Evolutionary conservation across 2,797 vertebrate genomes (phyloP).

Genomic region (Ispidina picta): DNA sequence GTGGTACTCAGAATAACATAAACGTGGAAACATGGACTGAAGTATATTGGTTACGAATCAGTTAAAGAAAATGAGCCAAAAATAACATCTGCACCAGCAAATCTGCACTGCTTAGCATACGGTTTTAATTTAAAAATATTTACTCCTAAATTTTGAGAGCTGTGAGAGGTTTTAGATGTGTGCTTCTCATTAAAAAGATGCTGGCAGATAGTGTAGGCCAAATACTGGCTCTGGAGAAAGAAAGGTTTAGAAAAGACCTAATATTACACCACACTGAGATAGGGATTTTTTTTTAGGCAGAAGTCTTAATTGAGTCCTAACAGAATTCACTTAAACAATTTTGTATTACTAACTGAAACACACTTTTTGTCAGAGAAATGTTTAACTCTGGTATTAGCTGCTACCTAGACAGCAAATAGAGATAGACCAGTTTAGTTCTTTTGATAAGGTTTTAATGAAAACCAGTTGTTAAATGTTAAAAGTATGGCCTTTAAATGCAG

Average conservation of each 20-base stretch:
- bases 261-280: neutral
- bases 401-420: neutral
- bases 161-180: conserved; percentile 69
- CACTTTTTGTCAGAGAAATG: neutral
- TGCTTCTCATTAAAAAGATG: conserved; percentile 68
- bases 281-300: neutral
- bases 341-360: neutral
- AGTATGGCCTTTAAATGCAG: neutral
- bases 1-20: neutral
- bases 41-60: conserved; percentile 36
- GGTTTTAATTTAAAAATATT: conserved; percentile 72
- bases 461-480: neutral
- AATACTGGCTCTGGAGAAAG: conserved; percentile 37
- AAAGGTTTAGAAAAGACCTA: conserved; percentile 33
- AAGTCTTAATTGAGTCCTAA: neutral
- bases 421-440: neutral
- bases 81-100: conserved; percentile 66
- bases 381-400: neutral
- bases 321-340: neutral
- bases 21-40: neutral
- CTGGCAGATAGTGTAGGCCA: conserved; percentile 52
- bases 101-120: conserved; percentile 64
- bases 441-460: neutral
- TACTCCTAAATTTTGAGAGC: conserved; percentile 66
- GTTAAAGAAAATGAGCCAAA: conserved; percentile 71